Conservation (phyloP, 2,113 vertebrate genomes). For the Pithys albifrons region DNA sequence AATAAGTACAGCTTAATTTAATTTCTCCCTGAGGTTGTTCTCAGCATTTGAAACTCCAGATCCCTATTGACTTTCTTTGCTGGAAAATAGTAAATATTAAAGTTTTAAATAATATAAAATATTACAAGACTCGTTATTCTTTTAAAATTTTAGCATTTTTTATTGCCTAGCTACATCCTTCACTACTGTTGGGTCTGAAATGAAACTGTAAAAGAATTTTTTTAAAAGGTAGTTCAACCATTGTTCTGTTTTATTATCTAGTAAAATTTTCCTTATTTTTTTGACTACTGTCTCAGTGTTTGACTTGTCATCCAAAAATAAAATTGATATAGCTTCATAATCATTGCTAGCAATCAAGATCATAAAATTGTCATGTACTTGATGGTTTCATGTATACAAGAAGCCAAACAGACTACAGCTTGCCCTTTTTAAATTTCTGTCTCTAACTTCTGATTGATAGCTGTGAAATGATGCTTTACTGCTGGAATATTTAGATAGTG, state of each 20-base stretch:
- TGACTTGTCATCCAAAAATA: not conserved
- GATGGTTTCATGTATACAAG: not conserved
- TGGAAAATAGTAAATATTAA: not conserved
- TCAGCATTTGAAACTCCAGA: not conserved
- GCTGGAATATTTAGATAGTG: not conserved
- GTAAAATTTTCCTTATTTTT: not conserved
- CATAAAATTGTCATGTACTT: not conserved
- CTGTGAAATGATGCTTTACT: not conserved
- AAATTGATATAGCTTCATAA: not conserved
- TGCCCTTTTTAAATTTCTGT: not conserved
- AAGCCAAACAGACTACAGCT: not conserved
- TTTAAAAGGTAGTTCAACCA: not conserved
- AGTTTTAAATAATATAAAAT: not conserved
- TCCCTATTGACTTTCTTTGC: not conserved
- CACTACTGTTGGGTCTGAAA: not conserved
- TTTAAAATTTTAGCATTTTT: not conserved
- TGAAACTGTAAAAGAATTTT: not conserved
- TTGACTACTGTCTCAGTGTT: not conserved
- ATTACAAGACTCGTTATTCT: not conserved
- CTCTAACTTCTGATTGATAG: not conserved
- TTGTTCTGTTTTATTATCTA: not conserved
- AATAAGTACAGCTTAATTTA: not conserved
- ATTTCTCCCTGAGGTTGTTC: not conserved
- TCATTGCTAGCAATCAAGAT: not conserved
- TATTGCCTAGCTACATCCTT: not conserved